Evolutionary conservation across 2,113 vertebrate genomes (phyloP), one percentile per base, ranked within the genome.

Genomic region (Chamaetylas fuelleborni): DNA sequence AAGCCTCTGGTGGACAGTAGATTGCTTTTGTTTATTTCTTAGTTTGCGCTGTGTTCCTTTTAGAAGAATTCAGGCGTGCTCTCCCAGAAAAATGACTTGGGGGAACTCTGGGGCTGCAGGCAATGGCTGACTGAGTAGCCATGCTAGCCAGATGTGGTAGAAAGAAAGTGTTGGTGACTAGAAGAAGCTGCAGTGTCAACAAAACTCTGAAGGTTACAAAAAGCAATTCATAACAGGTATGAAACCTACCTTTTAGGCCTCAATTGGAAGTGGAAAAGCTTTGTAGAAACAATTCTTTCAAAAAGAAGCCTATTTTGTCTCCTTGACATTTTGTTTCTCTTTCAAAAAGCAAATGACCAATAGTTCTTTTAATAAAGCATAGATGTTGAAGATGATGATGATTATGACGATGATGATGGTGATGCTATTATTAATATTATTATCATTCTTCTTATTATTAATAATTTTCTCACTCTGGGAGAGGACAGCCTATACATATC

Each of bases 71-170:
- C 0, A 9, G 8, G 33, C 58, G 18, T 90, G 4, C 2, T 19
- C 2, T 61, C 25, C 5, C 34, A 31, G 31, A 33, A 15, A 61
- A 51, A 24, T 12, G 3, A 5, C 8, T 31, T 45, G 3, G 15
- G 12, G 28, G 1, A 2, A 3, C 6, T 19, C 19, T 19, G 22
- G 19, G 11, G 2, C 31, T 73, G 10, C 25, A 19, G 14, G 23
- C 14, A 9, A 62, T 65, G 19, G 8, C 36, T 92, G 54, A 83
- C 12, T 36, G 45, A 88, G 50, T 19, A 70, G 33, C 34, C 38
- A 34, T 34, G 26, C 11, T 72, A 94, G 34, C 33, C 79, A 88
- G 53, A 85, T 66, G 12, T 51, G 57, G 60, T 22, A 88, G 45
- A 79, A 65, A n/a, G 11, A 80, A 61, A 28, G 12, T 69, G 45